phyloP scores from a whole-genome alignment of 2,797 vertebrate species.

The Phalanger gymnotis region DNA sequence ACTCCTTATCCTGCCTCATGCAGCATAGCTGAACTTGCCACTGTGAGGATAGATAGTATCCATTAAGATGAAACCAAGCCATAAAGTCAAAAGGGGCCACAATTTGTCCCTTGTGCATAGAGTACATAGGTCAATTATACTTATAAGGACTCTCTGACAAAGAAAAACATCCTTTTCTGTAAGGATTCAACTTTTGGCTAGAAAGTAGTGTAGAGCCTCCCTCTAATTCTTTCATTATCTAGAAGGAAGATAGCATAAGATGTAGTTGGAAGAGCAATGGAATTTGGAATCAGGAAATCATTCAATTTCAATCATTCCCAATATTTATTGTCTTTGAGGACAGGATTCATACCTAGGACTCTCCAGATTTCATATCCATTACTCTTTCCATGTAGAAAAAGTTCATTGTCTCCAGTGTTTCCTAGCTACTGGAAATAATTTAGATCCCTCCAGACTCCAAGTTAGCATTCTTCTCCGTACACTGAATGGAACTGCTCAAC shows the following conservation, averaged over 20 bases:
- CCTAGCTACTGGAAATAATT: not conserved
- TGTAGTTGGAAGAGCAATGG: not conserved
- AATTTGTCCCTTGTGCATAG: not conserved
- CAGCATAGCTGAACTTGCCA: not conserved
- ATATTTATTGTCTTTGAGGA: not conserved
- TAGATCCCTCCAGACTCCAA: not conserved
- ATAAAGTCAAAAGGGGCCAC: not conserved
- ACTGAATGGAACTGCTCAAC: not conserved
- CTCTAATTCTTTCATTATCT: not conserved
- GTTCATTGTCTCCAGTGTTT: not conserved
- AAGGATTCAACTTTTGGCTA: not conserved
- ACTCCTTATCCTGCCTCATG: not conserved
- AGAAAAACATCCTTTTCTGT: not conserved
- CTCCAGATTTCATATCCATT: not conserved
- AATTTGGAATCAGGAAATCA: not conserved
- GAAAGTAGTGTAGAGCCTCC: not conserved
- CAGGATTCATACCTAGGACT: not conserved
- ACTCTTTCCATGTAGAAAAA: not conserved
- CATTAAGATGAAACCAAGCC: not conserved
- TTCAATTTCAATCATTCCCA: not conserved
- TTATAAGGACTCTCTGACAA: not conserved
- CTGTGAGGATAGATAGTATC: not conserved
- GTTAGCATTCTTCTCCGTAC: not conserved
- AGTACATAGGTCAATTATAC: not conserved
- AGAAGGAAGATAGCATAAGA: not conserved